These are phyloP conservation scores for Marmota monax DNA, from an alignment of 2,113 vertebrate genomes.

Conservation along the genomic window DNA sequence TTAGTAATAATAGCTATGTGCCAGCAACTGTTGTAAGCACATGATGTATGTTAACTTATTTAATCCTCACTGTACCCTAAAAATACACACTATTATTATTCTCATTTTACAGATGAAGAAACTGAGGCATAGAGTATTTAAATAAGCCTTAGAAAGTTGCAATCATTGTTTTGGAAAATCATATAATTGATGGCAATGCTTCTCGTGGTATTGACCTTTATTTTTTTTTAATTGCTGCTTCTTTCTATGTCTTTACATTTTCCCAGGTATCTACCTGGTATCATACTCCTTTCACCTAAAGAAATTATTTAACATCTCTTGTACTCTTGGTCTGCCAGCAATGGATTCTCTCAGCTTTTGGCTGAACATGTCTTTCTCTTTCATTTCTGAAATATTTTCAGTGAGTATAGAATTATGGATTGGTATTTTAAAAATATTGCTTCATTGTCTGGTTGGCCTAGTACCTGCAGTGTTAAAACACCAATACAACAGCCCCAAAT, in stretches of 20 bases:
- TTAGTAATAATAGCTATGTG: background rate
- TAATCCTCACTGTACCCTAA: background rate
- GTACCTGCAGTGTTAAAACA: background rate
- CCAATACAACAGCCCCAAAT: background rate
- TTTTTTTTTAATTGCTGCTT: background rate
- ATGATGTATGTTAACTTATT: background rate
- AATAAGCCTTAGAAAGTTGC: background rate
- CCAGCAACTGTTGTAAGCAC: background rate
- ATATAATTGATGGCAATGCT: background rate
- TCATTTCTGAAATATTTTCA: conserved; percentile 36
- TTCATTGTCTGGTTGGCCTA: background rate
- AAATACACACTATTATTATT: background rate
- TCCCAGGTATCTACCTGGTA: background rate
- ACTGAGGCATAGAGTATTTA: conserved; percentile 3
- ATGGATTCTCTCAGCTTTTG: background rate
- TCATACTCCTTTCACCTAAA: background rate
- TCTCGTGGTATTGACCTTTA: background rate
- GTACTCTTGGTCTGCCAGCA: background rate
- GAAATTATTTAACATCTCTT: conserved; percentile 9
- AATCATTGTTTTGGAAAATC: conserved; percentile 8
- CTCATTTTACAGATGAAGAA: conserved; percentile 10
- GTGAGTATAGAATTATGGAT: background rate
- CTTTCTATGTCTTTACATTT: background rate
- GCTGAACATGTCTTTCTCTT: conserved; percentile 2
- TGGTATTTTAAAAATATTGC: conserved; percentile 19